Evolutionary conservation across 2,797 vertebrate species (phyloP), one percentile per base, ranked within the genome.

Genomic region (Agapornis canus): DNA sequence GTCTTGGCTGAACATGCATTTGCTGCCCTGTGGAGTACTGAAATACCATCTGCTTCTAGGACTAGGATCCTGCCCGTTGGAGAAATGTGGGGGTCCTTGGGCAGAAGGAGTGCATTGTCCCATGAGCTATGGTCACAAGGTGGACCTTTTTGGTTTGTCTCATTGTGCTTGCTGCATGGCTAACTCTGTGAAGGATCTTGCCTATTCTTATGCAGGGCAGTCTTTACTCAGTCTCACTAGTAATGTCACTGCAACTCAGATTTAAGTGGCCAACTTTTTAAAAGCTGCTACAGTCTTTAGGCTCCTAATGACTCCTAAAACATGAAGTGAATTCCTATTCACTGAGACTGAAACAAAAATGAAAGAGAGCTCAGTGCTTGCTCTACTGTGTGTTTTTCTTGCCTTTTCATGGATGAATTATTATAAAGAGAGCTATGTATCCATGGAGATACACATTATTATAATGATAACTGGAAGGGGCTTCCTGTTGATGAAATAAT

Each of bases 201-300:
- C 78, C 91, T 29, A 35, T 94, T 92, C 73, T 68, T 37, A 72
- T 91, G 73, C 94, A 86, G 80, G 70, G 59, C 92, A 59, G 26
- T 61, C 85, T 91, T 76, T 15, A 4, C 63, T 76, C 56, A 37
- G 84, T 79, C 89, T 90, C 89, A 70, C 77, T 77, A 79, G 56
- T 11, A 93, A 89, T 6, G 1, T 86, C 87, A 63, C 64, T 57
- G 85, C 85, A 95, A 60, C 95, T 91, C 63, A n/a, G 19, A 45
- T 86, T 91, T 92, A 96, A 96, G 86, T 94, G 88, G 81, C 48
- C 90, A 56, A 69, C 94, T 89, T 95, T 95, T 96, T 64, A 82
- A 92, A 95, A 90, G 85, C 94, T 86, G 96, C 80, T 93, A 73
- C 95, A 95, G 95, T 89, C 89, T 94, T 96, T 97, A 96, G 92